These are phyloP conservation scores for Halesus radiatus DNA, from an alignment of 1,140 invertebrate genomes.

Conservation along the genomic window DNA sequence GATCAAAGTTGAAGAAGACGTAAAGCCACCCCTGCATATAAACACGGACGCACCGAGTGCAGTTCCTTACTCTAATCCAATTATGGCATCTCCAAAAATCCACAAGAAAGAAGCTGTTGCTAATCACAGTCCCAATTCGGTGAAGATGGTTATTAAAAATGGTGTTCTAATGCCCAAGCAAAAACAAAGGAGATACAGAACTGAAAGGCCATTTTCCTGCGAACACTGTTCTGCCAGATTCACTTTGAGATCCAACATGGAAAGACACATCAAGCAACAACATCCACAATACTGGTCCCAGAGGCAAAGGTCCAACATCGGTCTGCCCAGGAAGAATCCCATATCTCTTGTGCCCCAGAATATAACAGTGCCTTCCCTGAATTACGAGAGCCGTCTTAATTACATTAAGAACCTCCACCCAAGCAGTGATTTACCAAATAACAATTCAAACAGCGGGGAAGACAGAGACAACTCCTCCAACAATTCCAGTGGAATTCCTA, in stretches of 20 bases:
- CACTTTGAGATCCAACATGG: conserved; percentile 93
- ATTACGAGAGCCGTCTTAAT: conserved; percentile 46
- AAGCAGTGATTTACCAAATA: conserved; percentile 38
- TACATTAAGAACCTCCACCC: conserved; percentile 45
- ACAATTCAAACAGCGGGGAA: conserved; percentile 55
- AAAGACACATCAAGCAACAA: conserved; percentile 93
- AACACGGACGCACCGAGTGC: conserved; percentile 60
- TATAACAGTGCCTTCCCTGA: conserved; percentile 52
- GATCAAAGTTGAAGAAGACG: conserved; percentile 62
- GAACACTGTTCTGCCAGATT: conserved; percentile 91
- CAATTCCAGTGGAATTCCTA: not conserved
- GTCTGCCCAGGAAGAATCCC: conserved; percentile 51
- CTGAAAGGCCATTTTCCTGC: conserved; percentile 91
- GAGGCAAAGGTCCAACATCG: conserved; percentile 72
- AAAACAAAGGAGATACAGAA: conserved; percentile 90
- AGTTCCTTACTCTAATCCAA: conserved; percentile 37
- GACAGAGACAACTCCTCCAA: conserved; percentile 52
- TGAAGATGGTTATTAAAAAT: conserved; percentile 92
- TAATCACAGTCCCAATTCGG: conserved; percentile 73
- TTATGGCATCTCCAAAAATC: conserved; percentile 51
- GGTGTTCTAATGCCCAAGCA: conserved; percentile 91
- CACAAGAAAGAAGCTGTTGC: conserved; percentile 56
- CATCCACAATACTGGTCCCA: conserved; percentile 91
- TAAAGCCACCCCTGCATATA: conserved; percentile 62
- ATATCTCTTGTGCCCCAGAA: conserved; percentile 52